Evolutionary conservation across 2,888 invertebrate genomes (phyloP), one percentile per base, ranked within the genome.

Genomic region (Leptothorax acervorum): DNA sequence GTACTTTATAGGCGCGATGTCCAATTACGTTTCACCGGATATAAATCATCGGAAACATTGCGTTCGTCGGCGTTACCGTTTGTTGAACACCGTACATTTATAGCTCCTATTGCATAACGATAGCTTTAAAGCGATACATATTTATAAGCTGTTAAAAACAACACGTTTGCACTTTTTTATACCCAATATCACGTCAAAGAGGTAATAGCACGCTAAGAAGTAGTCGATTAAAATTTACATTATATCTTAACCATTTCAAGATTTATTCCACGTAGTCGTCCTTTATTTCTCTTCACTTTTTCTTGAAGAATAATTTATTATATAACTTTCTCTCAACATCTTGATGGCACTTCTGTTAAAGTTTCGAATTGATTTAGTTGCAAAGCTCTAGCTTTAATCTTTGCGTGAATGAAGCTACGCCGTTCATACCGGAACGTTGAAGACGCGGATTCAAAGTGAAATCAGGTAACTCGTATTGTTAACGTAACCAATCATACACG

Each of bases 41-140:
- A 89, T 90, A 90, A 89, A 90, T 90, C 86, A 90, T 90, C 85
- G 89, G 89, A 89, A 89, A 89, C 85, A 87, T 79, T 85, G 82
- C 82, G 71, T 84, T 76, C 83, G 63, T 82, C 86, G 86, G 85
- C 83, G 85, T 79, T 65, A 79, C 84, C 70, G 65, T 73, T 66
- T 78, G 79, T 76, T 86, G 83, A 57, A 71, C 51, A 31, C 71
- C 31, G 15, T 71, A 48, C 60, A 87, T 88, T 75, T 85, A 85
- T 78, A 75, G 85, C 81, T 57, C 63, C 63, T 75, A 76, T 73
- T 82, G 63, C 63, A 42, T 66, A 81, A 35, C 60, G 55, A 74
- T 63, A 63, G 35, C 74, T 82, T 82, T 48, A 71, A 60, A 60
- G 60, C 45, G 9, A 45, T 83, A 39, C 39, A 78, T 83, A 60